A percentile compares a stretch with the other conserved stretches of the same genome.
phyloP scores from a whole-genome alignment of 2,113 vertebrate species.

The Trichechus manatus region DNA sequence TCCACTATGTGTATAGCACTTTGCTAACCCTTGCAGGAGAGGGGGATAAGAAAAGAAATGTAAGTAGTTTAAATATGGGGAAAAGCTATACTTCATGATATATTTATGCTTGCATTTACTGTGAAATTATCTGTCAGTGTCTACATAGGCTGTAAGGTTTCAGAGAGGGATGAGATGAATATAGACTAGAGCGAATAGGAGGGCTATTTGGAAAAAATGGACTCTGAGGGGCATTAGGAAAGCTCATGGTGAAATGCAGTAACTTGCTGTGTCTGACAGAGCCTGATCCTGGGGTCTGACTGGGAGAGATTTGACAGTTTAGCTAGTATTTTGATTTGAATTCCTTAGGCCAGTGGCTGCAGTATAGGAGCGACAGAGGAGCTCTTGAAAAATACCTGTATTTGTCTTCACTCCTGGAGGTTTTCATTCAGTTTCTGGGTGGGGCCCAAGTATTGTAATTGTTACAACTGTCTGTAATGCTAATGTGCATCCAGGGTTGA shows the following conservation, averaged over 20 bases:
- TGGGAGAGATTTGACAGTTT: background rate
- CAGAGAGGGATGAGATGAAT: background rate
- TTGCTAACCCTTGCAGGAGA: background rate
- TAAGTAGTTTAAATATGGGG: slow-evolving; percentile 23
- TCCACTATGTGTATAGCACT: background rate
- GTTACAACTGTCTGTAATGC: background rate
- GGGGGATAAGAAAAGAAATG: background rate
- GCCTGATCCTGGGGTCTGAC: background rate
- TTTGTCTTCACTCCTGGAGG: background rate
- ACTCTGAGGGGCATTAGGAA: background rate
- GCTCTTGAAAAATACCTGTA: background rate
- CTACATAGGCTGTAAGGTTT: background rate
- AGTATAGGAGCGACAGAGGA: background rate
- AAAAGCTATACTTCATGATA: background rate
- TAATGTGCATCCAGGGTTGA: background rate
- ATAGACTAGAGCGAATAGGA: background rate
- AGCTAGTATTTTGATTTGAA: background rate
- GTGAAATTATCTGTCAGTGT: background rate
- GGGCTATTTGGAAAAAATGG: background rate
- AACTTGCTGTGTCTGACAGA: background rate
- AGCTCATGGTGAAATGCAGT: background rate
- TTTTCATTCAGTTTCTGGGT: background rate
- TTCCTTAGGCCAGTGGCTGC: background rate
- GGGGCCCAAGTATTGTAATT: background rate
- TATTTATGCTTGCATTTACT: background rate